A percentile compares a stretch with the other conserved stretches of the same genome.
Conservation (phyloP, 1,140 invertebrate genomes). For the Coelopa frigida region DNA sequence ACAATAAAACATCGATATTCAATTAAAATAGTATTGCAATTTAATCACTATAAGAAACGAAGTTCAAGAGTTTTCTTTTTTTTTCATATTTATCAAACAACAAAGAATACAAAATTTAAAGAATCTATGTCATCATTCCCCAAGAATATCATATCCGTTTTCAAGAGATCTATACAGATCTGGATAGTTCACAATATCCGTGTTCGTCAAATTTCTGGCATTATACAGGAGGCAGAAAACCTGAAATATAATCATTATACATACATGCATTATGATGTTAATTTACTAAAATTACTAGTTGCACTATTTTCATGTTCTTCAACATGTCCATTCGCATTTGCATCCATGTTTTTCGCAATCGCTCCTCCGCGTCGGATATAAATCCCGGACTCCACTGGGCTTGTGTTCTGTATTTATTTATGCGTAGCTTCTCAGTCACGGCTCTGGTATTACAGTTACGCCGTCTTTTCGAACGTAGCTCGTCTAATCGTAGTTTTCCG, state of each 20-base stretch:
- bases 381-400: conserved; percentile 36
- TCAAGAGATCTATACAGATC: conserved; percentile 28
- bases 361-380: conserved; percentile 38
- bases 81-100: neutral
- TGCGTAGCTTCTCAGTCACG: conserved; percentile 27
- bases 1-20: neutral
- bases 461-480: conserved; percentile 13
- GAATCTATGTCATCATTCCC: conserved; percentile 1
- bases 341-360: conserved; percentile 33
- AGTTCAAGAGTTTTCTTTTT: too few species aligned
- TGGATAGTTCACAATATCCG: conserved; percentile 33
- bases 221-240: conserved; percentile 26
- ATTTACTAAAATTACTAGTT: conserved; percentile 19
- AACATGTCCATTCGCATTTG: conserved; percentile 33
- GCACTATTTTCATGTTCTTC: conserved; percentile 25
- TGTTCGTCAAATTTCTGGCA: conserved; percentile 28
- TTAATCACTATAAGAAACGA: too few species aligned
- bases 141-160: conserved; percentile 14
- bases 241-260: conserved; percentile 8
- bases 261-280: neutral
- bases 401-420: conserved; percentile 17
- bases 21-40: too few species aligned
- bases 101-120: conserved; percentile 1
- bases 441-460: conserved; percentile 16
- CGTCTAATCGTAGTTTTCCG: conserved; percentile 10